phyloP scores from a whole-genome alignment of 1,140 invertebrate genomes.

The Diploscapter pachys region DNA sequence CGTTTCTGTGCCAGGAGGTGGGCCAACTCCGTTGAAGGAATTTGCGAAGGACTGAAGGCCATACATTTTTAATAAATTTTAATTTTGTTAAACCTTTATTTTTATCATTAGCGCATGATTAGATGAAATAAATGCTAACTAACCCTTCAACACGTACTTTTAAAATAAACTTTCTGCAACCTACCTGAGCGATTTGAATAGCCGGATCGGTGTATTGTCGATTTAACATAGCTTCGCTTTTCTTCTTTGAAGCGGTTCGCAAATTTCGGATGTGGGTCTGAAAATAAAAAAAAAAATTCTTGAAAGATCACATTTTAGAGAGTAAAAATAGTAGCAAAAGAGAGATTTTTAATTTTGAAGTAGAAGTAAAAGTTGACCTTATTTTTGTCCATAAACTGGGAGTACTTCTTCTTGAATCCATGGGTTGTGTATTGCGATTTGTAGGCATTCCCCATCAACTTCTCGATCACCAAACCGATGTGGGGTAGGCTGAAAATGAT shows the following conservation, averaged over 20 bases:
- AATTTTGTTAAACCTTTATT: too few relatives aligned
- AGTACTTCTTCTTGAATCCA: slow-evolving; percentile 83
- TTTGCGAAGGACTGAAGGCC: too few relatives aligned
- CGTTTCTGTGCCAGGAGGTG: too few relatives aligned
- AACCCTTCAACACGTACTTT: too few relatives aligned
- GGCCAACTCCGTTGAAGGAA: too few relatives aligned
- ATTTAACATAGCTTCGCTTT: slow-evolving; percentile 11
- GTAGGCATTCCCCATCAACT: slow-evolving; percentile 94
- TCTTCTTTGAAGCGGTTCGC: not conserved
- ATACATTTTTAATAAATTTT: too few relatives aligned
- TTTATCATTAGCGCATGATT: too few relatives aligned
- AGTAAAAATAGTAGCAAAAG: too few relatives aligned
- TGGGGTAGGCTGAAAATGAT: slow-evolving; percentile 88
- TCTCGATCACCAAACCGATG: slow-evolving; percentile 91
- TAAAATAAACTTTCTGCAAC: too few relatives aligned
- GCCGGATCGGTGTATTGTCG: not conserved
- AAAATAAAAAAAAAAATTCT: not conserved
- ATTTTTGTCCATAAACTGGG: slow-evolving; percentile 64
- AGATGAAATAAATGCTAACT: too few relatives aligned
- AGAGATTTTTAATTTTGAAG: too few relatives aligned
- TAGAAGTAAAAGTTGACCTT: slow-evolving; percentile 5
- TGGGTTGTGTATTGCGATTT: slow-evolving; percentile 82
- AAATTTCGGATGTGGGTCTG: not conserved
- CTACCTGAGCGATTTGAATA: too few relatives aligned
- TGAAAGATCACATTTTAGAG: not conserved